Base-by-base conservation (phyloP, 2,888 invertebrate genomes). In the Pseudanteris insignis region DNA sequence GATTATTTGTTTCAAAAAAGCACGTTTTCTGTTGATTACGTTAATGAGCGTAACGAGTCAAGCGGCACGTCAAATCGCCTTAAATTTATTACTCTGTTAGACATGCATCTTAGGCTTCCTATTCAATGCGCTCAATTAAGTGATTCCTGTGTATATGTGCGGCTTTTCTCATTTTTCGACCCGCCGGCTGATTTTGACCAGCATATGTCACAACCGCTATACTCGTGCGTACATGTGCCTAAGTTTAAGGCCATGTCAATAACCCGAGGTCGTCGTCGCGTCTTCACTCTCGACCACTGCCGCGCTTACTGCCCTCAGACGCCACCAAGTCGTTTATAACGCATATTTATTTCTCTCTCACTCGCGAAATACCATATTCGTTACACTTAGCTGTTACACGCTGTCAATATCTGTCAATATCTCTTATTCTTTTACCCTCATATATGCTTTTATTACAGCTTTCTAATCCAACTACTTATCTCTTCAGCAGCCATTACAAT, bases 241-340 rank as follows among this genome's bases (percentile, higher is more conserved):
- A 48, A 54, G 57, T 57, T 55, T 58, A 51, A 61, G 61, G 62
- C 53, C 61, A 71, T 70, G 75, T 75, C 74, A 73, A 73, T 75
- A 75, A 75, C 74, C 74, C 70, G 70, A 63, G 70, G 60, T 67
- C 67, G 68, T 64, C 67, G 72, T 74, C 70, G 70, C 75, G 70
- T 73, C 72, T 72, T 72, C 73, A 70, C 70, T 60, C 65, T 67
- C 64, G 59, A 65, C 66, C 69, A 70, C 65, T 65, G 58, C 53
- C 64, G 46, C 9, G n/a, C 6, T 46, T 43, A 34, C 53, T 29
- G 46, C 54, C 63, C 63, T 41, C 47, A 51, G 46, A 41, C 46
- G 11, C 37, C 26, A 14, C 55, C 33, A 15, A 32, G 11, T 33
- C 32, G 36, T 29, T 18, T 61, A 36, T 46, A 51, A 46, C 44